Base-by-base conservation (phyloP, 2,888 invertebrate genomes). In the Busseola fusca region DNA sequence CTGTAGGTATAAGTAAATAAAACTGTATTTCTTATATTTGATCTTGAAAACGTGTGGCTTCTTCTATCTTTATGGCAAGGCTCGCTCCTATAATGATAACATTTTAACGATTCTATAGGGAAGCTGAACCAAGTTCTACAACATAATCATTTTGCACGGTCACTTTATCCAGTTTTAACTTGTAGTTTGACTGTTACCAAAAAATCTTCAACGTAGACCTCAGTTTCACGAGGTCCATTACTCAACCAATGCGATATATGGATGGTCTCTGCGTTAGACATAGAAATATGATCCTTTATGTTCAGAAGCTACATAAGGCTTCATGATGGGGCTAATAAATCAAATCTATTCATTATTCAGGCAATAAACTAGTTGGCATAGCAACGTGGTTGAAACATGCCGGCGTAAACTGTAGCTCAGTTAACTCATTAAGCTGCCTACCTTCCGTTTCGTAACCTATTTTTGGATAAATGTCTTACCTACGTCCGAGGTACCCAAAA, bases 331-430 rank as follows among this genome's bases (percentile, higher is more conserved):
- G 52, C 57, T 69, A 73, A 73, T 82, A 82, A 78, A 80, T 82
- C 79, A 73, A 73, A 73, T 60, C 60, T 78, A 62, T 69, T 78
- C 78, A 78, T 78, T 82, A 80, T 82, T 78, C 78, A 82, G 64
- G 64, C 73, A 64, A 73, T 82, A 69, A 64, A 69, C 54, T 64
- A 42, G 82, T 80, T 69, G 74, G 78, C 82, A 78, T 80, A 30
- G 69, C 66, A 78, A 80, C 82, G 42, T 30, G 52, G 63, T 34
- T 73, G 64, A 78, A 80, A 80, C 79, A 82, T 64, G 50, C 54
- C 62, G 64, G 34, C 50, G 58, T 66, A 45, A 63, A 48, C 62
- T 76, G 52, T 76, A 63, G 64, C 57, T 69, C 52, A 48, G 71
- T 63, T 77, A 64, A 59, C 65, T 64, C 79, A 34, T 60, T 64